Evolutionary conservation across 1,140 invertebrate genomes (phyloP), one percentile per base, ranked within the genome.

Genomic region (Teleopsis dalmanni): DNA sequence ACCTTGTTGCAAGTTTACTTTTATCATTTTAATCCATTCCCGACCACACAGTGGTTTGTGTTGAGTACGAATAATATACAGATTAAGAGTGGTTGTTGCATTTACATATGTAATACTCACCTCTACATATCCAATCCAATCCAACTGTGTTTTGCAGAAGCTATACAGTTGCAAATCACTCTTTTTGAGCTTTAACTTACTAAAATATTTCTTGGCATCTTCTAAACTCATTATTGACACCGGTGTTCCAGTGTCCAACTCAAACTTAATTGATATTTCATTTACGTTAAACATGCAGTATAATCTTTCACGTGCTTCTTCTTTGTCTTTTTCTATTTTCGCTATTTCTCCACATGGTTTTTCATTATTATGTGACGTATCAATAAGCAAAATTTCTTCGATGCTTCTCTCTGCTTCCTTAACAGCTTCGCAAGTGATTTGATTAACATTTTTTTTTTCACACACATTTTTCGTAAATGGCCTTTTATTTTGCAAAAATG

Each of bases 141-240:
- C 5, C n/a, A 35, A 8, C 13, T 5, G 6, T 4, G n/a, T 8
- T n/a, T 8, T n/a, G n/a, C 33, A n/a, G 13, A n/a, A 35, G 33
- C 33, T 35, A n/a, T 7, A 5, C 5, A 35, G 13, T 35, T 35
- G 9, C 18, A 5, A 14, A 14, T 45, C 18, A 22, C 13, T 35
- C 18, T 13, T 5, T 8, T 35, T 8, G 6, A 33, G 4, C 27
- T 22, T 45, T 9, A 6, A 33, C 3, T 33, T 18, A 21, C 3
- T 3, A 19, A 45, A 45, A 33, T 29, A 29, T 18, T 33, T 45
- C 16, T 45, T 45, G 13, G 27, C 42, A 31, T 45, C 16, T 6
- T 5, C 3, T n/a, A 34, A 21, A 34, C 29, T 45, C 13, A 45
- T 45, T 18, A 45, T 33, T 45, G 42, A 11, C 9, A 45, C 42